Evolutionary conservation across 2,113 vertebrate genomes (phyloP), one percentile per base, ranked within the genome.

Genomic region (Spilogale gracilis): DNA sequence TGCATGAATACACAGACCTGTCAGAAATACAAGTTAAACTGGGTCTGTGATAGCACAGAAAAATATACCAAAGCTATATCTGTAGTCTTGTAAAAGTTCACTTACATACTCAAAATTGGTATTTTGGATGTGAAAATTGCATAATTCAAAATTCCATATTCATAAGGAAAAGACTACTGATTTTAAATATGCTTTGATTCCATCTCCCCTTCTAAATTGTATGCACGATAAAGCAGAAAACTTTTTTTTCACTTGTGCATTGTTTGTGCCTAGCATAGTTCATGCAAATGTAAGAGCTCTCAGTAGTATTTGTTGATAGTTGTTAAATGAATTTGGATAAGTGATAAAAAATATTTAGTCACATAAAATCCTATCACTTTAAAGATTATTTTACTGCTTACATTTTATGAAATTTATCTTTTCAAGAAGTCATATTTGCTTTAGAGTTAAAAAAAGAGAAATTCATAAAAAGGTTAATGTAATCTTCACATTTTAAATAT

Each of bases 171-270:
- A 82, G 6, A 48, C 0, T 67, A 6, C 1, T 71, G 52, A 93
- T 71, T 91, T 96, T 89, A 67, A 92, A 78, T 61, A 38, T 71
- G 48, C 8, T 45, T 91, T 80, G 17, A 88, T 88, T 91, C 5
- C 25, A 32, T 38, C 48, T 71, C 0, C 6, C 11, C 5, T 76
- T 45, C 32, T 89, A 76, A 89, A 61, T 1, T 63, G n/a, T 61
- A 74, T 63, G 17, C 9, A 78, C 6, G 4, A 80, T 8, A 4
- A 97, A 67, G 16, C 9, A 83, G 71, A 20, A 61, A 58, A 63
- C 2, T 18, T 38, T 71, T 87, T 30, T 89, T 65, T 9, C 4
- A 67, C 4, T 56, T 4, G 25, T 78, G 2, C 16, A 87, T n/a
- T 95, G 5, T 67, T 81, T 69, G 14, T 52, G 18, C 21, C 43